Percentiles rank a stretch among this genome's conserved stretches.
These are phyloP conservation scores for Macaca mulatta DNA, from an alignment of 2,113 vertebrate genomes.

Conservation along the genomic window DNA sequence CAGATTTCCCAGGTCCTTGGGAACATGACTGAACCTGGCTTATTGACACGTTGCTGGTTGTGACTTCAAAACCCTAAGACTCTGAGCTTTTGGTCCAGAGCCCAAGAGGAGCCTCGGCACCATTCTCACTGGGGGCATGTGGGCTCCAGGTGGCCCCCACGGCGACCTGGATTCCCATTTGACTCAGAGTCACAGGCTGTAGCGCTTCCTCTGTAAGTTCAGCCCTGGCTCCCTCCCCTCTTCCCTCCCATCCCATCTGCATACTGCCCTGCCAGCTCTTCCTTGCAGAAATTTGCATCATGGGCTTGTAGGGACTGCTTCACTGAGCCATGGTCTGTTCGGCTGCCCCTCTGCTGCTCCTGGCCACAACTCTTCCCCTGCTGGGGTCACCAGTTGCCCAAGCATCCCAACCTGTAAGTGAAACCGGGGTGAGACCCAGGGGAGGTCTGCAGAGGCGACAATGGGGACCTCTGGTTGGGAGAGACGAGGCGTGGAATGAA, in stretches of 20 bases:
- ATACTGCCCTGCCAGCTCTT: not conserved
- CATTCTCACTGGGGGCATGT: not conserved
- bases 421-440: not conserved
- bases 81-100: not conserved
- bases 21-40: not conserved
- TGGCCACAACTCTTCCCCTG: conserved; percentile 31
- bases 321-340: conserved; percentile 25
- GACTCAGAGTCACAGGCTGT: not conserved
- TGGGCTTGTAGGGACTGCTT: not conserved
- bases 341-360: conserved; percentile 17
- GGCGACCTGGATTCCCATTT: not conserved
- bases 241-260: not conserved
- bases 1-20: not conserved
- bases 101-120: not conserved
- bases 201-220: conserved; percentile 7
- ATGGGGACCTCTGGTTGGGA: not conserved
- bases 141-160: not conserved
- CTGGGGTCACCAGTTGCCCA: not conserved
- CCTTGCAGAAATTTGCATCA: conserved; percentile 64
- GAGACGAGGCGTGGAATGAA: no score
- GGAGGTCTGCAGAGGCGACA: not conserved
- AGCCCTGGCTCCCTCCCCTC: not conserved
- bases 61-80: not conserved
- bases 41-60: not conserved
- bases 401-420: conserved; percentile 63